Percentiles rank a stretch among this genome's conserved stretches.
These are phyloP conservation scores for Panthera leo DNA, from an alignment of 2,113 vertebrate species.

Conservation along the genomic window DNA sequence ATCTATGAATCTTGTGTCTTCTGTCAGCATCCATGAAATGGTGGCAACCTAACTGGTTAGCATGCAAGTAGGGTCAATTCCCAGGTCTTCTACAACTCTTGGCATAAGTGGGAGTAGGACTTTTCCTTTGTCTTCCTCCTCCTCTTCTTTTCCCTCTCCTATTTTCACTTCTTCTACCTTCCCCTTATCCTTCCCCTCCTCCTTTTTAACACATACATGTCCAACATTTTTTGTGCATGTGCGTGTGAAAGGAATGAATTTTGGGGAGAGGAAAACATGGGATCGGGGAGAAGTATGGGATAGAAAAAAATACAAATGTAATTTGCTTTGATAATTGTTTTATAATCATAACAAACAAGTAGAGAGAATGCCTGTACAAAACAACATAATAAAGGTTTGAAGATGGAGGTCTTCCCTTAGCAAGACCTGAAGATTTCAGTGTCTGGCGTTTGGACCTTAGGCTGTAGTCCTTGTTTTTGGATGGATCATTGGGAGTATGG, in stretches of 20 bases:
- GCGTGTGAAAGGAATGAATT: background rate
- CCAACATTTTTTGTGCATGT: background rate
- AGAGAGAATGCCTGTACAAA: background rate
- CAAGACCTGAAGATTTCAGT: background rate
- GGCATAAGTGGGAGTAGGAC: background rate
- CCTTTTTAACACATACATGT: background rate
- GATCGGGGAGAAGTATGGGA: background rate
- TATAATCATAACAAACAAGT: background rate
- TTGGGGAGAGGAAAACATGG: background rate
- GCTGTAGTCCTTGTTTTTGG: background rate
- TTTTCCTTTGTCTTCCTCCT: background rate
- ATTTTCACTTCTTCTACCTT: background rate
- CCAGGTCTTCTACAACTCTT: background rate
- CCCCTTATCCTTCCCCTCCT: too few species aligned
- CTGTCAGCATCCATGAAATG: background rate
- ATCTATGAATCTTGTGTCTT: background rate
- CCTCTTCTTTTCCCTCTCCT: too few species aligned
- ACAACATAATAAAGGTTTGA: background rate
- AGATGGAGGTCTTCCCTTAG: background rate
- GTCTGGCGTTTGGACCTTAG: background rate
- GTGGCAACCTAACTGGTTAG: background rate
- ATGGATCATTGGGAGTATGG: constrained; percentile 40
- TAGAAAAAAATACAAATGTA: background rate
- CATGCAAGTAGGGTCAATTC: background rate
- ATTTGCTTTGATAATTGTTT: background rate